Evolutionary conservation across 2,113 vertebrate species (phyloP), one percentile per base, ranked within the genome.

Genomic region (Eurystomus gularis): DNA sequence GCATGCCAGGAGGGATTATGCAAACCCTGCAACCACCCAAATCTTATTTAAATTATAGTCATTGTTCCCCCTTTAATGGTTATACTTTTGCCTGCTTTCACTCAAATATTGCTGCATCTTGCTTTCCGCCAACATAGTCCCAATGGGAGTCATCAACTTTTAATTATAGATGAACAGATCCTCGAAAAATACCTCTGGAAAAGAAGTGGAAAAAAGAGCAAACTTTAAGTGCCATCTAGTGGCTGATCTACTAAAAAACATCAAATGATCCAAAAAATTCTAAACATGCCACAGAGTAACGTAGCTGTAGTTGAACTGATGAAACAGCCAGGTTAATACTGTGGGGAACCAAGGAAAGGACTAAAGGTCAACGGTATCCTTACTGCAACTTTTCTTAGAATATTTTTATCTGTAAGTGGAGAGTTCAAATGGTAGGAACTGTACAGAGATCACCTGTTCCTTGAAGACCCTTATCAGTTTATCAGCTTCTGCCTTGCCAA

Each of bases 171-270:
- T 82, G 89, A 96, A 95, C 54, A 49, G 19, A 94, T 46, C 73
- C 88, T 85, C 87, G 51, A 83, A 92, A 87, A 95, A 86, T 65
- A 64, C 28, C 60, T 51, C 69, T 68, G 82, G 44, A 42, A 86
- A 71, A 83, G 52, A 88, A 68, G 66, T 68, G 82, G 44, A 42
- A 86, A 71, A 83, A 48, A 88, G 64, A 46, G 92, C 95, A 97
- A 97, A 72, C 96, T 89, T 96, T 90, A 96, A 98, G 97, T 97
- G 98, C 98, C 98, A 98, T 97, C 98, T 98, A 98, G 98, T 97
- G 98, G 98, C 33, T 48, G 13, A 61, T 49, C 10, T 75, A 42
- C 87, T 44, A 17, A 86, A 93, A 86, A 31, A 12, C 16, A 57
- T 13, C 24, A 57, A 44, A 39, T 2, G 11, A 49, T 21, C 0